These are phyloP conservation scores for Gallinago media DNA, from an alignment of 2,113 vertebrate genomes.

Conservation along the genomic window DNA sequence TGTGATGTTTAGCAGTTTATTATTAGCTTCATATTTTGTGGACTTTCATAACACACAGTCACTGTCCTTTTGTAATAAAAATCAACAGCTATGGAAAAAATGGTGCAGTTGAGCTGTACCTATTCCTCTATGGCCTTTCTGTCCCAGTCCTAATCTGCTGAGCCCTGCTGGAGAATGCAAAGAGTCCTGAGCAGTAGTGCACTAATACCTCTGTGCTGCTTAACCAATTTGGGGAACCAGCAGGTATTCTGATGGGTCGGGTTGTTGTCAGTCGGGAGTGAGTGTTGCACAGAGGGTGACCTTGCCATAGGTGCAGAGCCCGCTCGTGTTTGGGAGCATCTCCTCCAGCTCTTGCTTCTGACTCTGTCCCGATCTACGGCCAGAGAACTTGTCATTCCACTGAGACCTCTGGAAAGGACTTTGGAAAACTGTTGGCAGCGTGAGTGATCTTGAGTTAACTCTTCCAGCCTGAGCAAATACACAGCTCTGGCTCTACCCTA, in stretches of 20 bases:
- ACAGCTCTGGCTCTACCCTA: neutral
- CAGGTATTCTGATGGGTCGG: accelerated
- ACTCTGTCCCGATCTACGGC: accelerated
- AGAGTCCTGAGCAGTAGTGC: neutral
- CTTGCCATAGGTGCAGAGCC: neutral
- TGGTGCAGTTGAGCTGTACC: neutral
- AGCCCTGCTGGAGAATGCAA: neutral
- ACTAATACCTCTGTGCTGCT: neutral
- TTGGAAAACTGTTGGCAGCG: neutral
- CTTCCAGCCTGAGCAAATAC: neutral
- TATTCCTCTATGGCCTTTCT: neutral
- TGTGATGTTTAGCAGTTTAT: neutral
- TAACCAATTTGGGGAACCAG: accelerated
- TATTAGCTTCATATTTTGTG: neutral
- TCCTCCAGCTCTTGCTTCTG: neutral
- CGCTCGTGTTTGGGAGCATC: neutral
- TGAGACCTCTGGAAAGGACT: neutral
- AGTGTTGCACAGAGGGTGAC: neutral
- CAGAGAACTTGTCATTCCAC: neutral
- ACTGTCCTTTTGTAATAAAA: neutral
- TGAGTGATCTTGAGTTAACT: neutral
- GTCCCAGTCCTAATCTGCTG: neutral
- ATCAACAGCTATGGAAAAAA: neutral
- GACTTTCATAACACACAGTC: neutral
- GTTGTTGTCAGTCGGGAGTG: neutral